Percentiles rank a stretch among this genome's conserved stretches.
Evolutionary conservation across 2,888 invertebrate species (phyloP).

Genomic region (Hydropsyche betteni): DNA sequence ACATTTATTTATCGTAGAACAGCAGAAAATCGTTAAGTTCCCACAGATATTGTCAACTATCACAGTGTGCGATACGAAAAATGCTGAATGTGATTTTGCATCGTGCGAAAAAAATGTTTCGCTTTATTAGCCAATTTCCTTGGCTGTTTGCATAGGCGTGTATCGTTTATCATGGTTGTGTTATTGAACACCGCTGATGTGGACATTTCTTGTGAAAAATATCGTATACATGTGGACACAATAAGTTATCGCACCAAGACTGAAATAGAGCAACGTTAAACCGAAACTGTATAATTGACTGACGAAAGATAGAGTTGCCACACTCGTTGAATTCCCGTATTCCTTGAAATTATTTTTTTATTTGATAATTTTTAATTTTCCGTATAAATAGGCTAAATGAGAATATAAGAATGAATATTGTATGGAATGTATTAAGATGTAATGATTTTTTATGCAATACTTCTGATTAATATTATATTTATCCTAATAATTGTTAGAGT

Average conservation of each 20-base stretch:
- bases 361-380: background rate
- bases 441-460: background rate
- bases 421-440: background rate
- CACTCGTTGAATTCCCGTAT: background rate
- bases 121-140: no score
- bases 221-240: background rate
- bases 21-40: background rate
- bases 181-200: background rate
- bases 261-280: constrained; percentile 16
- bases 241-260: constrained; percentile 8
- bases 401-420: no score
- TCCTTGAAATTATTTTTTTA: background rate
- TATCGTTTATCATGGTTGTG: background rate
- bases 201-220: no score
- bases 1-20: constrained; percentile 12
- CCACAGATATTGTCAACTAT: background rate
- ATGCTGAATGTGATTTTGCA: background rate
- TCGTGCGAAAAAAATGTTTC: background rate
- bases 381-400: no score
- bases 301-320: background rate
- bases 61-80: background rate
- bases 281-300: constrained; percentile 9
- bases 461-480: background rate
- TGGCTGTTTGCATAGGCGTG: background rate
- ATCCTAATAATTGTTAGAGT: background rate